These are phyloP conservation scores for Hippocampus comes DNA, from an alignment of 2,113 vertebrate genomes.

Conservation along the genomic window DNA sequence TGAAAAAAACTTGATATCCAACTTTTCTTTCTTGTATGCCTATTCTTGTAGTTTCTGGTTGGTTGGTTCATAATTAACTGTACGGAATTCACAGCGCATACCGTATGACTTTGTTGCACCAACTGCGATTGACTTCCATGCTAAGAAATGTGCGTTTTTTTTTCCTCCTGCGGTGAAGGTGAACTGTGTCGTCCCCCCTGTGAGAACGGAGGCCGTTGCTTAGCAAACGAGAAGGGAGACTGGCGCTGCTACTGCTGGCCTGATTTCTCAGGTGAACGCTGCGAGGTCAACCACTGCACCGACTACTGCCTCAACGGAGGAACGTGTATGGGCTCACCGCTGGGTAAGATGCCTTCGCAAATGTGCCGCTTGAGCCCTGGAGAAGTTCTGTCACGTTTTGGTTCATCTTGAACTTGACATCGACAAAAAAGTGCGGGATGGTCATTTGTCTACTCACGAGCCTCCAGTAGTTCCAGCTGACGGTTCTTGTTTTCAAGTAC, in stretches of 20 bases:
- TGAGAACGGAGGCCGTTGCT: slow-evolving; percentile 92
- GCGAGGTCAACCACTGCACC: slow-evolving; percentile 91
- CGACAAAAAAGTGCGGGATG: not conserved
- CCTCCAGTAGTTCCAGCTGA: not conserved
- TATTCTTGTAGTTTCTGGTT: not conserved
- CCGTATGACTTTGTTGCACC: not conserved
- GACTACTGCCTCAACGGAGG: slow-evolving; percentile 96
- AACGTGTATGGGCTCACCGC: slow-evolving; percentile 84
- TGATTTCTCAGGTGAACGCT: slow-evolving; percentile 91
- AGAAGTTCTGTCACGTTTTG: not conserved
- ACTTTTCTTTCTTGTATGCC: not conserved
- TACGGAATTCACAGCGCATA: not conserved
- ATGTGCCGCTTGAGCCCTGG: not conserved
- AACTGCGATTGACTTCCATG: slow-evolving; percentile 14
- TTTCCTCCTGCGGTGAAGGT: slow-evolving; percentile 70
- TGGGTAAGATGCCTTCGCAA: slow-evolving; percentile 75
- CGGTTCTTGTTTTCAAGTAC: not conserved
- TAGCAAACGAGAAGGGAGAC: slow-evolving; percentile 92
- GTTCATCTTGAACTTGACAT: not conserved
- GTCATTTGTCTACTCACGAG: not conserved
- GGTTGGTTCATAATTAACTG: not conserved
- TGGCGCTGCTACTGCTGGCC: slow-evolving; percentile 95
- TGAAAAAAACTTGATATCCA: not conserved
- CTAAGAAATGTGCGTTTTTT: slow-evolving; percentile 18
- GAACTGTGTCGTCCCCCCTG: slow-evolving; percentile 87